Conservation (phyloP, 2,113 vertebrate species). For the Hirundichthys speculiger region DNA sequence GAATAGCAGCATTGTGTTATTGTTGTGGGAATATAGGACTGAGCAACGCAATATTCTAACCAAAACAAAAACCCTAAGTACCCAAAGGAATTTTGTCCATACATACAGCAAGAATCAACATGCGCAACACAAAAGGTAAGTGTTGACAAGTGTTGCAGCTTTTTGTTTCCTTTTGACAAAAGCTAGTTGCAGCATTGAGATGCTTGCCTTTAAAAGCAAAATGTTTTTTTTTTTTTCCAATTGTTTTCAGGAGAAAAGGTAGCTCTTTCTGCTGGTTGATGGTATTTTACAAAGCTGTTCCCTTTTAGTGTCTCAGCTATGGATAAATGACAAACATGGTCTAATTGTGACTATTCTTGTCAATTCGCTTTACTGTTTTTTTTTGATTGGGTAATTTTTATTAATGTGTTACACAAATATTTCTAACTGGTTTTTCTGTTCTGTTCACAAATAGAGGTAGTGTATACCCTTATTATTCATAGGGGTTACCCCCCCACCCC, state of each 20-base stretch:
- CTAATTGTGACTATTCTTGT: not conserved
- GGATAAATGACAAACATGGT: not conserved
- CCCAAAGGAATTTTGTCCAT: conserved; percentile 16
- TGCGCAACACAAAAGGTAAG: conserved; percentile 10
- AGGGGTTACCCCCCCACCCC: no score
- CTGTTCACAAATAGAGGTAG: no score
- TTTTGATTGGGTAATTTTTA: not conserved
- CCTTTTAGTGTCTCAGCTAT: not conserved
- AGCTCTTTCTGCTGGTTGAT: not conserved
- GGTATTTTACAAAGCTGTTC: not conserved
- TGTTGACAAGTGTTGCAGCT: not conserved
- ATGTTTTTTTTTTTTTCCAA: not conserved
- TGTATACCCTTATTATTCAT: no score
- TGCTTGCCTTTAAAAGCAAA: not conserved
- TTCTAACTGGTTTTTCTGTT: not conserved
- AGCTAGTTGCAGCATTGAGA: not conserved
- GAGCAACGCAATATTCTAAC: conserved; percentile 33
- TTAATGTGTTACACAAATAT: not conserved
- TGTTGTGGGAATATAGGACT: conserved; percentile 70
- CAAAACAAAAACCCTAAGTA: conserved; percentile 47
- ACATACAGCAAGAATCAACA: conserved; percentile 11
- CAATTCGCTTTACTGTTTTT: not conserved
- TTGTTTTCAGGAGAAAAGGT: no score
- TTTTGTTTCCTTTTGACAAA: conserved; percentile 9
- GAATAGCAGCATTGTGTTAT: conserved; percentile 79